Evolutionary conservation across 23 tunicate genomes (phyloP).

Genomic region (Phallusia fumigata): DNA sequence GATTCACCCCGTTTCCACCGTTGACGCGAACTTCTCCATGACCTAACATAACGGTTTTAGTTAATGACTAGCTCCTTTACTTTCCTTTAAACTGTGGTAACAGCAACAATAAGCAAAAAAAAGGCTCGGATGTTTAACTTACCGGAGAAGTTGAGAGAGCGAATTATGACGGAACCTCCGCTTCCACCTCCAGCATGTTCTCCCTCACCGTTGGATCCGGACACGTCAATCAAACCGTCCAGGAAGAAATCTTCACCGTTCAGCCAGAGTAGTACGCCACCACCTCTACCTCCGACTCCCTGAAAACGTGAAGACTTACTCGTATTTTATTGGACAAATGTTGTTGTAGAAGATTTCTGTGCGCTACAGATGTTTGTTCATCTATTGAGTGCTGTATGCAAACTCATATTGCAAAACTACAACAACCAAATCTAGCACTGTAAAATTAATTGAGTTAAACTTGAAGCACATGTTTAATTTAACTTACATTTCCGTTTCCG

Average conservation of each 20-base stretch:
- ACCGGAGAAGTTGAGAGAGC: slow-evolving; percentile 32
- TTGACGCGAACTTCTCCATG: slow-evolving; percentile 33
- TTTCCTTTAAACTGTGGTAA: no score
- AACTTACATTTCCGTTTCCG: slow-evolving; percentile 30
- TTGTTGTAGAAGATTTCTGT: no score
- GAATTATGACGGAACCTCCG: slow-evolving; percentile 25
- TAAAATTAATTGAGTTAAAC: no score
- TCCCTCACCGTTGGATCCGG: slow-evolving; percentile 22
- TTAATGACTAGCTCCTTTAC: no score
- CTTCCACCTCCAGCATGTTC: slow-evolving; percentile 34
- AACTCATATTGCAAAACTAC: no score
- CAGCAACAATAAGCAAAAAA: no score
- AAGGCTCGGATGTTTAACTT: neutral
- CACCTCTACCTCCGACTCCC: slow-evolving; percentile 27
- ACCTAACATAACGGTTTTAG: neutral
- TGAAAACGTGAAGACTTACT: neutral
- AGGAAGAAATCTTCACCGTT: slow-evolving; percentile 20
- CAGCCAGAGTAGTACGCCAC: slow-evolving; percentile 19
- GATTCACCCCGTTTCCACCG: slow-evolving; percentile 16
- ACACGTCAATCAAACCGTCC: slow-evolving; percentile 28
- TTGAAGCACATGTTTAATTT: neutral
- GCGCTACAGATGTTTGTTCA: no score
- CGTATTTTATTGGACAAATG: no score
- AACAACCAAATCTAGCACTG: no score
- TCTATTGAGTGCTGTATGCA: no score